phyloP scores from a whole-genome alignment of 2,888 invertebrate genomes.

The Acanthosepion pharaonis region DNA sequence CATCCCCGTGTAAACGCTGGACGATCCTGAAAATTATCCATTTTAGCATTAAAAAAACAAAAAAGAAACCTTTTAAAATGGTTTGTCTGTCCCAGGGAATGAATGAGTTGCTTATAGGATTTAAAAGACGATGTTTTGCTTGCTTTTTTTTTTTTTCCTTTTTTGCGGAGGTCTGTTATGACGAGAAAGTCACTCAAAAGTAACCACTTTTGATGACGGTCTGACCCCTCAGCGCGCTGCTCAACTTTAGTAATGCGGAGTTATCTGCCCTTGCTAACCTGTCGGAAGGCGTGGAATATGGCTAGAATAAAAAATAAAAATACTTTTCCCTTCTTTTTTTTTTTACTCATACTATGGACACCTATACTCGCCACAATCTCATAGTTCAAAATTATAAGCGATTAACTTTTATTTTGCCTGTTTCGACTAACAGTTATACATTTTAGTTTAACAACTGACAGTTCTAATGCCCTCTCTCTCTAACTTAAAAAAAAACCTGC shows the following conservation, averaged over 20 bases:
- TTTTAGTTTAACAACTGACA: too few relatives aligned
- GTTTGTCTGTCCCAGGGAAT: neutral
- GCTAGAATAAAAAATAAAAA: too few relatives aligned
- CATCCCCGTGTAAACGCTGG: constrained; percentile 4
- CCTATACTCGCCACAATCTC: too few relatives aligned
- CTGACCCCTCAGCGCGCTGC: neutral
- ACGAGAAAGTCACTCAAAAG: neutral
- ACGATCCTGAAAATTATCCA: neutral
- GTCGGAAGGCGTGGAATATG: neutral
- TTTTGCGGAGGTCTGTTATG: neutral
- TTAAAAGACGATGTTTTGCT: neutral
- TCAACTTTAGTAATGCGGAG: neutral
- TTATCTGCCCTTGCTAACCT: neutral
- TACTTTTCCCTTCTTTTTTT: too few relatives aligned
- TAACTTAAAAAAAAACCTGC: too few relatives aligned
- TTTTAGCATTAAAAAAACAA: neutral
- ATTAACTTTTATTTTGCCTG: too few relatives aligned
- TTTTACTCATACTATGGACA: too few relatives aligned
- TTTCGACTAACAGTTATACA: too few relatives aligned
- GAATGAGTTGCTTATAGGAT: neutral
- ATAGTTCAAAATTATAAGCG: too few relatives aligned
- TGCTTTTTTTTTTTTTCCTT: neutral
- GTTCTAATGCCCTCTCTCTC: too few relatives aligned
- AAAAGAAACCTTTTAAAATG: neutral
- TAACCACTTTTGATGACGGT: neutral